Evolutionary conservation across 2,797 vertebrate species (phyloP).

Genomic region (Pseudochaenichthys georgianus): DNA sequence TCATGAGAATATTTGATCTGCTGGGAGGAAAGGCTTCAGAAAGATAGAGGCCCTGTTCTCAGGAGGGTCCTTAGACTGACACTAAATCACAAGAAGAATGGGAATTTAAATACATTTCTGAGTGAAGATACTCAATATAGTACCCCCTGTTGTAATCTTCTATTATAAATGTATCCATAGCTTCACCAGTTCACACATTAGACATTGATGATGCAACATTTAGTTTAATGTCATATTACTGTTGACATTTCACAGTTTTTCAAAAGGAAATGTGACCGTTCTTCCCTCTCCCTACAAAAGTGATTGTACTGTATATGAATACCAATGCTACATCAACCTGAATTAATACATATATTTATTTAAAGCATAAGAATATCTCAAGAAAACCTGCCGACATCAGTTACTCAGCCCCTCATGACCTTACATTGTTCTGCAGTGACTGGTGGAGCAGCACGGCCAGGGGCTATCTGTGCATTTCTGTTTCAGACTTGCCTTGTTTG

Average conservation of each 20-base stretch:
- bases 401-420: constrained; percentile 2
- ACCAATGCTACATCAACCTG: background rate
- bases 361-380: background rate
- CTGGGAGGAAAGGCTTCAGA: background rate
- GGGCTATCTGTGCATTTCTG: constrained; percentile 55
- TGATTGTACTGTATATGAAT: background rate
- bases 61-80: background rate
- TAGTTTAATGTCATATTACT: background rate
- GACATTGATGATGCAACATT: background rate
- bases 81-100: background rate
- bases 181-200: background rate
- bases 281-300: background rate
- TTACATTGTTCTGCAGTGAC: constrained; percentile 29
- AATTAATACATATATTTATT: background rate
- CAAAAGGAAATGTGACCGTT: background rate
- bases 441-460: constrained; percentile 14
- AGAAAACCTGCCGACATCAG: background rate
- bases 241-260: background rate
- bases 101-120: background rate
- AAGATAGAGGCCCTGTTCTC: background rate
- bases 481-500: constrained; percentile 23
- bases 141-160: constrained; percentile 20
- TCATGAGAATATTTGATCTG: background rate
- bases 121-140: background rate
- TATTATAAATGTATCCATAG: background rate